Base-by-base conservation (phyloP, 2,113 vertebrate species). In the Pseudorasbora parva region DNA sequence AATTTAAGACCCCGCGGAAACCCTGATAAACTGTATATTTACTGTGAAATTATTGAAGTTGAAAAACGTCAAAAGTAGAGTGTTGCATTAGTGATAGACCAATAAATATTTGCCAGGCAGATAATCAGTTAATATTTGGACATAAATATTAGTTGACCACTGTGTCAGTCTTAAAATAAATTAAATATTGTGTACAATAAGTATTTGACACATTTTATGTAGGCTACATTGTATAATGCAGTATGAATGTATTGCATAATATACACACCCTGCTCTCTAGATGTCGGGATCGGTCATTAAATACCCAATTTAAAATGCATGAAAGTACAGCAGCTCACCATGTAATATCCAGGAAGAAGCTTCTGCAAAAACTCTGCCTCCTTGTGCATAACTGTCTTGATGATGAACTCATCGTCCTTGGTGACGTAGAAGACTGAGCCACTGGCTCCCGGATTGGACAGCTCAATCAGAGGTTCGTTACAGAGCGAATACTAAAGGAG, bases 361-460 rank as follows among this genome's bases (percentile, higher is more conserved):
- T 99, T 99, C 94, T 99, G 98, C 17, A 99, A 93, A 91, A 99
- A 99, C 86, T 99, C 98, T 0, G 98, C 98, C 88, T 99, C 98
- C 88, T 99, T 99, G 93, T 99, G 98, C 97, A 98, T 98, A 88
- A 99, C 98, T 0, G 98, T 99, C 91, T 99, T 99, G 89, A 99
- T 97, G 93, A 99, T 99, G 92, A 99, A 99, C 90, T 99, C 98
- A 0, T 99, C 98, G 0, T 99, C 98, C 73, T 95, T 98, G 25
- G 97, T 99, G 74, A 99, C 95, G 19, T 99, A 99, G 94, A 99
- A 99, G 77, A 99, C 95, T 0, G 98, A 99, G 78, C 98, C 98
- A 0, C 98, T 99, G 84, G 98, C 98, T 1, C 98, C 98, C 0
- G 98, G 98, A 89, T 99, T 99, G 8, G 98, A 99, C 47, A 99